Percentiles rank a stretch among this genome's conserved stretches.
phyloP scores from a whole-genome alignment of 2,888 invertebrate genomes.

The Eremobia ochroleuca region DNA sequence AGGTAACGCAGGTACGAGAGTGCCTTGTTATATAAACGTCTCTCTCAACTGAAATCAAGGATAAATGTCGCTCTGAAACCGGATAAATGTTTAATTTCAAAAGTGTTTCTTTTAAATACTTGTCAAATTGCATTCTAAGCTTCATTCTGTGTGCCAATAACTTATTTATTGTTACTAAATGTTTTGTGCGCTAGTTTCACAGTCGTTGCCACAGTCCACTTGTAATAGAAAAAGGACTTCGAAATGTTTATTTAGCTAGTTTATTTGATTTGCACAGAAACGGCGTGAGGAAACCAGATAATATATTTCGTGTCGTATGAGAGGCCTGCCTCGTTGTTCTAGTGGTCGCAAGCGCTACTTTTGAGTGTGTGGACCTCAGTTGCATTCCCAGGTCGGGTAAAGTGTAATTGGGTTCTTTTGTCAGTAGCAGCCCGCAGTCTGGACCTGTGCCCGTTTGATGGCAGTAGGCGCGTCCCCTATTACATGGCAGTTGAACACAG shows the following conservation, averaged over 20 bases:
- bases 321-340: not conserved
- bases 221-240: slow-evolving; percentile 21
- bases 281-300: too few species aligned
- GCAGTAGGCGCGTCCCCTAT: too few species aligned
- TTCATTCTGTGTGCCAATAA: slow-evolving; percentile 15
- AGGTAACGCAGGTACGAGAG: too few species aligned
- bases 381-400: not conserved
- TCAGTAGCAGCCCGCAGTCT: not conserved
- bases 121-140: slow-evolving; percentile 12
- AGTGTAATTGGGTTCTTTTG: too few species aligned
- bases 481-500: too few species aligned
- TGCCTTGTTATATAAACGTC: not conserved
- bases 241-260: slow-evolving; percentile 3
- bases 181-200: slow-evolving; percentile 17
- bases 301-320: not conserved
- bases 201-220: slow-evolving; percentile 18
- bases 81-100: not conserved
- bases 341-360: not conserved
- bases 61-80: not conserved
- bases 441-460: not conserved
- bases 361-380: not conserved
- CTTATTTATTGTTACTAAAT: slow-evolving; percentile 35
- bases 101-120: slow-evolving; percentile 15
- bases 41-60: not conserved
- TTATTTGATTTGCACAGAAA: not conserved